Conservation (phyloP, 1,140 invertebrate genomes). For the Papilio dardanus region DNA sequence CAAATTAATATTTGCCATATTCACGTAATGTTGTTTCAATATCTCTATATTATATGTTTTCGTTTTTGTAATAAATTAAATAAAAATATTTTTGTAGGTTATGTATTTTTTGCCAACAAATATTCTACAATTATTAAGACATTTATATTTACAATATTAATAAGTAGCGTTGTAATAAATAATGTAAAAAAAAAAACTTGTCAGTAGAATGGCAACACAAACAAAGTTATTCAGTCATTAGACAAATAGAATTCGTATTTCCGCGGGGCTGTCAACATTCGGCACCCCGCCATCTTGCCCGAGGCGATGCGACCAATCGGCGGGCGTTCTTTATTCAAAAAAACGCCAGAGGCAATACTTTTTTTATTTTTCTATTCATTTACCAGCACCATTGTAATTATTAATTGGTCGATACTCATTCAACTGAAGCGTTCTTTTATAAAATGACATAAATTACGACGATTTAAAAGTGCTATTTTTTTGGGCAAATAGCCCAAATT, state of each 20-base stretch:
- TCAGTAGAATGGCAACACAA: conserved; percentile 36
- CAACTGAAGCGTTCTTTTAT: conserved; percentile 35
- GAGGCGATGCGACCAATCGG: conserved; percentile 70
- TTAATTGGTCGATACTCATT: conserved; percentile 57
- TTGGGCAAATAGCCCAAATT: background rate
- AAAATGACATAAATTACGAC: conserved; percentile 11
- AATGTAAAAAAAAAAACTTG: conserved; percentile 9
- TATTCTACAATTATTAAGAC: background rate
- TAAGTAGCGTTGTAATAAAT: background rate
- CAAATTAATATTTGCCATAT: no score
- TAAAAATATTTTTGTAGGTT: background rate
- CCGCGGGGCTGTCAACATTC: conserved; percentile 68
- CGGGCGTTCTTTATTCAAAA: conserved; percentile 72
- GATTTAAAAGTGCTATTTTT: conserved; percentile 1
- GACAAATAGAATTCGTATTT: conserved; percentile 74
- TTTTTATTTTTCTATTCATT: conserved; percentile 65
- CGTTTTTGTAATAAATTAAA: no score
- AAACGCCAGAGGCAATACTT: conserved; percentile 60
- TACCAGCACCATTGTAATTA: conserved; percentile 58
- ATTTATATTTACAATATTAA: background rate
- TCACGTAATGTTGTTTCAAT: background rate
- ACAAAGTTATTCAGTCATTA: conserved; percentile 60
- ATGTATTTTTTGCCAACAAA: background rate
- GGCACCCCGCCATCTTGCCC: conserved; percentile 75
- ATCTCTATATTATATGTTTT: no score